Conservation (phyloP, 2,888 invertebrate genomes). For the Apamea monoglypha region DNA sequence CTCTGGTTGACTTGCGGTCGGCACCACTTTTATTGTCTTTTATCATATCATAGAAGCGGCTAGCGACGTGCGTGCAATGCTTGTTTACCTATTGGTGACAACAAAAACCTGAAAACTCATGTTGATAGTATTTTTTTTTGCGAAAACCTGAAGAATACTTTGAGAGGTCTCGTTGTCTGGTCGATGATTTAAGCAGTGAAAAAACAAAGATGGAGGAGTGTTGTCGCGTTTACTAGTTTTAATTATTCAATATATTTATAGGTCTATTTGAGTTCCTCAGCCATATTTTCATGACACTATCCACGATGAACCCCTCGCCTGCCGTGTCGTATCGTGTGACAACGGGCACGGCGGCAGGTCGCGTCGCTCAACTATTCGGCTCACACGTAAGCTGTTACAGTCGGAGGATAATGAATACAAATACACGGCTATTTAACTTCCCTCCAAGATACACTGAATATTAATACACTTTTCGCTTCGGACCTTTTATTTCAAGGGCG, state of each 20-base stretch:
- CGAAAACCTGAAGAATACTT: background rate
- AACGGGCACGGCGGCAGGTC: constrained; percentile 52
- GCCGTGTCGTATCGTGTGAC: constrained; percentile 40
- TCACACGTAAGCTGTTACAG: constrained; percentile 81
- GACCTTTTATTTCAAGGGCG: constrained; percentile 80
- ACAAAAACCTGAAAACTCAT: background rate
- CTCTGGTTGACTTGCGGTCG: background rate
- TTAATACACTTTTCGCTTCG: constrained; percentile 80
- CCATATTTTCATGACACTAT: background rate
- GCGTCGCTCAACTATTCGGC: constrained; percentile 77
- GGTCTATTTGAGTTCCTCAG: background rate
- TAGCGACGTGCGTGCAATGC: too few relatives aligned
- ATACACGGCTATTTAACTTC: constrained; percentile 88
- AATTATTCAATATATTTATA: background rate
- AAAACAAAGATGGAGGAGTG: background rate
- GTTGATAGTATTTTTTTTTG: background rate
- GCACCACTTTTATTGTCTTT: too few relatives aligned
- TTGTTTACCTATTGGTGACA: background rate
- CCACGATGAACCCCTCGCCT: too few relatives aligned
- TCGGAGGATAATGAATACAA: constrained; percentile 86
- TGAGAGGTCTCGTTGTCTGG: background rate
- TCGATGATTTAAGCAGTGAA: background rate
- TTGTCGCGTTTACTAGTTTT: background rate
- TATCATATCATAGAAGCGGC: background rate
- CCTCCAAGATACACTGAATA: constrained; percentile 82